A percentile compares a stretch with the other conserved stretches of the same genome.
These are phyloP conservation scores for Sinhomidia bicolor DNA, from an alignment of 2,888 invertebrate species.

Conservation along the genomic window DNA sequence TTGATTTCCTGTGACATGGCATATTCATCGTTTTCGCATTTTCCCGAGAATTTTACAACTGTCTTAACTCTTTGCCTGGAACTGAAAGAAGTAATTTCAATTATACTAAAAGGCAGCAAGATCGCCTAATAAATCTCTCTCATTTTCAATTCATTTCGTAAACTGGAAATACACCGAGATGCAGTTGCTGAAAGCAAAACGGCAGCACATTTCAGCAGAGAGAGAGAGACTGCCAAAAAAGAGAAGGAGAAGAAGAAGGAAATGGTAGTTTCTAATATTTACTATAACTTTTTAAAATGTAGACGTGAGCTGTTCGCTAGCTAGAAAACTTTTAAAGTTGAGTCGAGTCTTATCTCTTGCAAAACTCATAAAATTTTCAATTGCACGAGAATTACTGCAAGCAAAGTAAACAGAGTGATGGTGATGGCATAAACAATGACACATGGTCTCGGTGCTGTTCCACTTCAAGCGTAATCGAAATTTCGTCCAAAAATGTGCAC, in stretches of 20 bases:
- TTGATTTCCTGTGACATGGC: not conserved
- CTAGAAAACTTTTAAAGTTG: no score
- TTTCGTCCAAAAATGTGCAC: not conserved
- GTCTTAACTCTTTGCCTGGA: not conserved
- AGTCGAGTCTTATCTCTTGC: no score
- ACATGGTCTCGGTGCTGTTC: not conserved
- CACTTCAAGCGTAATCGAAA: not conserved
- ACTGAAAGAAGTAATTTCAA: not conserved
- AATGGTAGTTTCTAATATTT: no score
- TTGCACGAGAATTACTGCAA: no score
- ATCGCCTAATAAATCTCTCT: not conserved
- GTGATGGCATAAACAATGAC: not conserved
- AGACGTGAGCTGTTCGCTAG: no score
- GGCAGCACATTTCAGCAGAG: no score
- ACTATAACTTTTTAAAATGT: no score
- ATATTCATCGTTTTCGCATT: not conserved
- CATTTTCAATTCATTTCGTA: not conserved
- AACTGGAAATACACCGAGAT: not conserved
- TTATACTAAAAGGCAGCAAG: slow-evolving; percentile 13
- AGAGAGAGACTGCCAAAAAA: no score
- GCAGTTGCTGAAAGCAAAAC: not conserved
- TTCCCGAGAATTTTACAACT: not conserved
- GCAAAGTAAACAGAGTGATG: no score
- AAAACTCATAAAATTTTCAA: no score
- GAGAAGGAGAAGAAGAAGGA: no score